Base-by-base conservation (phyloP, 2,113 vertebrate genomes). In the Eudyptes chrysolophus region DNA sequence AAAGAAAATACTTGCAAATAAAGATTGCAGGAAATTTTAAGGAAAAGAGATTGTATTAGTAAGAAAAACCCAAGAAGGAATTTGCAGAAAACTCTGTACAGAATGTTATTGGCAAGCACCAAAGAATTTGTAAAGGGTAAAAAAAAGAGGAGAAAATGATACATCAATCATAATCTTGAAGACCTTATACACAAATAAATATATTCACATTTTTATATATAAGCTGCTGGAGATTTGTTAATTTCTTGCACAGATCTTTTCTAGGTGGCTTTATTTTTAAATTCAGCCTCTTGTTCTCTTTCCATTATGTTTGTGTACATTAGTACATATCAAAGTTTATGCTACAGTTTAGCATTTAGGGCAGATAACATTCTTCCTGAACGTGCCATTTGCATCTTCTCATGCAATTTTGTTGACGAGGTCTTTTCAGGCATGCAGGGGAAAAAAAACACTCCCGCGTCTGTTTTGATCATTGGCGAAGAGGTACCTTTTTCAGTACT, bases 351-450 rank as follows among this genome's bases (percentile, higher is more conserved):
- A 93, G 70, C 66, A 42, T 77, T 62, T 89, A 77, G 66, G 58
- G 70, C 64, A 92, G 93, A 74, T 51, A 74, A 79, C 60, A 69
- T 92, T 96, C 58, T 76, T 92, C 70, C 70, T 42, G 22, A 70
- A 51, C 87, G 74, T 84, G 77, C 60, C 57, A 64, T 91, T 84
- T 89, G 58, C 76, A 68, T 95, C 79, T 75, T 71, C 88, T 92
- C 90, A 78, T 86, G 74, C 80, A 89, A 77, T 95, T 93, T 70
- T 88, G 70, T 94, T 96, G 94, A 90, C 89, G 74, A 70, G 81
- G 51, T 87, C 84, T 77, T 94, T 94, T 61, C 81, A 96, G 84
- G 81, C 94, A 66, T 49, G 40, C 52, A 60, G 61, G 38, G 65
- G 3, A 14, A 57, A 87, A 87, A 65, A n/a, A 5, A 10, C 24